Conservation (phyloP, 2,888 invertebrate genomes). For the Formica aserva region DNA sequence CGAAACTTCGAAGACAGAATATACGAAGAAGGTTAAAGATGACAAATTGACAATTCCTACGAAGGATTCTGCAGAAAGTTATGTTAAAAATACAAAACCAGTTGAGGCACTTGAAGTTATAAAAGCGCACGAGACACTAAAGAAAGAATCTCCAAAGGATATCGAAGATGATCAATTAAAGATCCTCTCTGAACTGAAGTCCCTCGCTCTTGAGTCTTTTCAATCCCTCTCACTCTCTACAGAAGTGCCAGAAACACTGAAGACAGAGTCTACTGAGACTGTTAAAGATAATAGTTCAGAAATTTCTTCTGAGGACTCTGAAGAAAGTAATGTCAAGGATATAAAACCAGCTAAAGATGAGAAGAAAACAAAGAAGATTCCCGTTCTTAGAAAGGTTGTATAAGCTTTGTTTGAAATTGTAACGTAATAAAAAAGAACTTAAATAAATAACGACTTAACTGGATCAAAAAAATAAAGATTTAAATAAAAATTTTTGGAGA, state of each 20-base stretch:
- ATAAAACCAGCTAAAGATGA: background rate
- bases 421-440: background rate
- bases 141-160: background rate
- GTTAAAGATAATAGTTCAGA: too few species aligned
- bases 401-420: constrained; percentile 22
- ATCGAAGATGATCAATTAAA: background rate
- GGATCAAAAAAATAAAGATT: background rate
- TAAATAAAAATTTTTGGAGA: background rate
- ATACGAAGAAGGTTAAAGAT: background rate
- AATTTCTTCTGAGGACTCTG: background rate
- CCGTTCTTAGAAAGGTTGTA: constrained; percentile 46
- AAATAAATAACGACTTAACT: background rate
- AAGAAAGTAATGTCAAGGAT: background rate
- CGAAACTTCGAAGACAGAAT: background rate
- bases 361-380: constrained; percentile 38
- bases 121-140: background rate
- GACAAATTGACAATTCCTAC: background rate
- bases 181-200: background rate
- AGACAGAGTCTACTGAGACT: background rate
- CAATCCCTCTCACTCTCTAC: background rate
- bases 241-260: background rate
- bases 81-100: background rate
- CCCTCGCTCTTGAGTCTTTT: too few species aligned
- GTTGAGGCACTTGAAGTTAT: background rate
- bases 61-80: background rate